Evolutionary conservation across 2,888 invertebrate genomes (phyloP), one percentile per base, ranked within the genome.

Genomic region (Megaustenia siamemsis): DNA sequence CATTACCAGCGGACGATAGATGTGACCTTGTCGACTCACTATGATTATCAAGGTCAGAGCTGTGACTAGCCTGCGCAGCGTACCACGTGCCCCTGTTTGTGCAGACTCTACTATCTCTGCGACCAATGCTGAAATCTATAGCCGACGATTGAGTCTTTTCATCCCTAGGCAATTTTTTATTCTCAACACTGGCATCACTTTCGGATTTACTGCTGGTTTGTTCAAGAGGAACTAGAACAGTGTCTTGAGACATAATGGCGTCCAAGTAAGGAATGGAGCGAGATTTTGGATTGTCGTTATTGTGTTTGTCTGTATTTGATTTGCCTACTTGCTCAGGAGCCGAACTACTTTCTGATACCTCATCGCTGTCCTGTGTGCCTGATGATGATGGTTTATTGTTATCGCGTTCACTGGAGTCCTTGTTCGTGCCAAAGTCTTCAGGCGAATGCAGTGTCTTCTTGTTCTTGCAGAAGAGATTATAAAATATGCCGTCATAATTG

Each of bases 211-310:
- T 68, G 32, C 60, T 80, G n/a, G 35, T 38, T 28, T 38, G n/a
- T 2, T 75, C 80, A 28, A 84, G 38, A 8, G 84, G 84, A 1
- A 84, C 80, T 6, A 84, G 75, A 5, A 80, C 79, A 12, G 84
- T 68, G 6, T 84, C 75, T 10, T 79, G 63, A 21, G 84, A 69
- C 84, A 84, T 84, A 60, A 84, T 84, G 18, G 79, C 79, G 8
- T 84, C 84, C 10, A 84, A 66, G 49, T 71, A 84, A 12, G 80
- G 80, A 75, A 77, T 53, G 28, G 43, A 3, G 1, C 56, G 76
- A 15, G 6, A 32, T 49, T 49, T 66, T 21, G 40, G 32, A 24
- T 32, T n/a, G 28, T 32, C 45, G 6, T 38, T 24, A 18, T 28
- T 32, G 32, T 66, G 43, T 60, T 24, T 53, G 24, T 32, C 49